Evolutionary conservation across 2,797 vertebrate genomes (phyloP), one percentile per base, ranked within the genome.

Genomic region (Myioborus miniatus): DNA sequence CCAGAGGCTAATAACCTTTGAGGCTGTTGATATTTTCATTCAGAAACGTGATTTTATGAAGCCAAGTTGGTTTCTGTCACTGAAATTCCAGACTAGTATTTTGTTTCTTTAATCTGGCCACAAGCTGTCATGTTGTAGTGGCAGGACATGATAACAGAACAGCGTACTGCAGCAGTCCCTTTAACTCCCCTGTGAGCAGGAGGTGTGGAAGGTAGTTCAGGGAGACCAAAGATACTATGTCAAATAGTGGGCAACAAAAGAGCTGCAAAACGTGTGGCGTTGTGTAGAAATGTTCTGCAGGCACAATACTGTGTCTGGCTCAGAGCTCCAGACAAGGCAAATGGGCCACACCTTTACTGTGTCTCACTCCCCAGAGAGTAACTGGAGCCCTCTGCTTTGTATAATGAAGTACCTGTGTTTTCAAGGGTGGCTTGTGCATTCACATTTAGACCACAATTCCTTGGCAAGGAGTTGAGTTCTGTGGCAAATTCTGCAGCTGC

Each of bases 1-100:
- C 65, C 62, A 72, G 62, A 77, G 71, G 78, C 71, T 79, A 82
- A 82, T 80, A 72, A 53, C n/a, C 50, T 89, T 49, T 52, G 62
- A 85, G 62, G 36, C 32, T 75, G 41, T 29, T 91, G 75, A 85
- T 50, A 44, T 89, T 94, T 95, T 94, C 24, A 50, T 74, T 95
- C 81, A 87, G 64, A 92, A 87, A 75, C 55, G 50, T 16, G 59
- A 49, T 84, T 83, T 87, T 83, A 71, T 58, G 71, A 92, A 94
- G 77, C 10, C 36, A 63, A 59, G 24, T 85, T 80, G 21, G 10
- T 74, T 91, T 89, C 58, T 92, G 69, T 91, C 34, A 52, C 49
- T 85, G 75, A 56, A 87, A 92, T 80, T 89, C 43, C 46, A 9
- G 10, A 43, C 7, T 20, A 70, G 58, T 5, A 1, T 83, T 82